Evolutionary conservation across 1,140 invertebrate genomes (phyloP).

Genomic region (Panagrolaimus sp.): DNA sequence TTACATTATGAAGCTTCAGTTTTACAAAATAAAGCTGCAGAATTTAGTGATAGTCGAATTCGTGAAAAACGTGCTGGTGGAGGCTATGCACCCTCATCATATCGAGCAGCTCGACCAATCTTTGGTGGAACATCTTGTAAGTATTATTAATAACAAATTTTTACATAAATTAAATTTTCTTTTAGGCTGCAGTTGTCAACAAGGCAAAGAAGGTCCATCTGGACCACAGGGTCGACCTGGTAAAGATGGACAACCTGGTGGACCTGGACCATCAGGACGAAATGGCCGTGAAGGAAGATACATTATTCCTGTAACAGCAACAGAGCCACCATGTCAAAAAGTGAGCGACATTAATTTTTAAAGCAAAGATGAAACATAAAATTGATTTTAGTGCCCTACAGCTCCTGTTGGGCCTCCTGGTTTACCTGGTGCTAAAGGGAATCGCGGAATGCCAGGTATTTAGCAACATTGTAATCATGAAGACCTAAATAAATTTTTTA

Average conservation of each 20-base stretch:
- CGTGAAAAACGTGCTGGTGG: neutral
- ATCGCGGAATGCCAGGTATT: neutral
- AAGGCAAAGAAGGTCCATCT: neutral
- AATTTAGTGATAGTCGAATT: neutral
- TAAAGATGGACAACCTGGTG: neutral
- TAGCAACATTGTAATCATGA: neutral
- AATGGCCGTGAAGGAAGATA: conserved; percentile 5
- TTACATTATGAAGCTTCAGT: neutral
- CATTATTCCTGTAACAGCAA: neutral
- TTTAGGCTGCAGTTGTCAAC: neutral
- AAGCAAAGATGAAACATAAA: no score
- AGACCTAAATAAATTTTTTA: neutral
- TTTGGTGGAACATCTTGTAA: neutral
- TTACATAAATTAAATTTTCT: neutral
- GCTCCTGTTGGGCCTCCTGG: neutral
- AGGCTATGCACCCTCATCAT: neutral
- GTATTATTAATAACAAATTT: neutral
- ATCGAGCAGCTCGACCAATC: neutral
- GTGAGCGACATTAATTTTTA: no score
- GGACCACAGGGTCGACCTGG: neutral
- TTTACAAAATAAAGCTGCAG: neutral
- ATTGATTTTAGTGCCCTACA: neutral
- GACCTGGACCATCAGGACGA: neutral
- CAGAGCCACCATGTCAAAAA: neutral
- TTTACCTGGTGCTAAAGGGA: neutral